These are phyloP conservation scores for Mastacembelus armatus DNA, from an alignment of 2,797 vertebrate species.

Conservation along the genomic window DNA sequence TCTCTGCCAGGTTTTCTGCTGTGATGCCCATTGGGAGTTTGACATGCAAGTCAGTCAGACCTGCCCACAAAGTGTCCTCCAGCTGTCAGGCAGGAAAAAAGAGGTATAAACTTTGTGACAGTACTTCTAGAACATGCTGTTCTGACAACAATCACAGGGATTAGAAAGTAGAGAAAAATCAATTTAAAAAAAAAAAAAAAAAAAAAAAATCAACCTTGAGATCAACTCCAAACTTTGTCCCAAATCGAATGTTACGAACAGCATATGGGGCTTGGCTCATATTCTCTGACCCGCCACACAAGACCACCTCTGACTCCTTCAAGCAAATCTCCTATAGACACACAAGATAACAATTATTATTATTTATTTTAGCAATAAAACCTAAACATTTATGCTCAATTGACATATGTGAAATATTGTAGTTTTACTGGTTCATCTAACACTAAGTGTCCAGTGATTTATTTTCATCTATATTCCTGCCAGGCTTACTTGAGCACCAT, in stretches of 20 bases:
- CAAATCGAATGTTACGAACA: conserved; percentile 93
- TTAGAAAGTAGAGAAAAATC: background rate
- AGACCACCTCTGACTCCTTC: conserved; percentile 92
- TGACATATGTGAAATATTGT: background rate
- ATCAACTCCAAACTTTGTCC: conserved; percentile 91
- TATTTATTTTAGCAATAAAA: conserved; percentile 6
- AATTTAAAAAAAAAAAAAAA: too few relatives aligned
- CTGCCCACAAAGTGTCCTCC: conserved; percentile 93
- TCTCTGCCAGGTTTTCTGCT: conserved; percentile 94
- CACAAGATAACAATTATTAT: conserved; percentile 6
- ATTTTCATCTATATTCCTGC: background rate
- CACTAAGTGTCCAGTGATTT: too few relatives aligned
- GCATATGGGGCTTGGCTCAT: conserved; percentile 95
- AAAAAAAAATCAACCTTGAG: conserved; percentile 84
- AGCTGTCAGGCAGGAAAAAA: conserved; percentile 78
- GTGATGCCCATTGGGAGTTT: conserved; percentile 93
- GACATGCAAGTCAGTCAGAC: conserved; percentile 89
- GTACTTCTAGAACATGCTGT: background rate
- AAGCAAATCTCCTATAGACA: conserved; percentile 91
- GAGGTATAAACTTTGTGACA: conserved; percentile 4
- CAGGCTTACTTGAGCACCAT: conserved; percentile 89
- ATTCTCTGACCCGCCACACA: conserved; percentile 93
- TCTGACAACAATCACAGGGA: background rate
- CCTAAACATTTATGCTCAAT: background rate
- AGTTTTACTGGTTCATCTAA: too few relatives aligned